Base-by-base conservation (phyloP, 2,113 vertebrate species). In the Acanthochromis polyacanthus region DNA sequence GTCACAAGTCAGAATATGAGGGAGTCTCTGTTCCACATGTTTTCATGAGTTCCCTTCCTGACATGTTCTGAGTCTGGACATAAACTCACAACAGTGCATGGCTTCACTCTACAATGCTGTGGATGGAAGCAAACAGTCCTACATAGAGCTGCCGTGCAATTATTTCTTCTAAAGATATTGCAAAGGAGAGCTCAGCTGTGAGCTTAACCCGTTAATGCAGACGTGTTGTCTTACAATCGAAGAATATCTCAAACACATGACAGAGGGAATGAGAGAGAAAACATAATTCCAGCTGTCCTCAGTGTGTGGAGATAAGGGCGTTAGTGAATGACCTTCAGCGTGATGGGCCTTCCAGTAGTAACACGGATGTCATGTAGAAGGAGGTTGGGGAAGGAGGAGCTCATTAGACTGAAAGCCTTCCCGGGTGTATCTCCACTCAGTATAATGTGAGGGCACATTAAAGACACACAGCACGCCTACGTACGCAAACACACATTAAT, bases 391-490 rank as follows among this genome's bases (percentile, higher is more conserved):
- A 60, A 28, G 56, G 72, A 46, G 56, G 40, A 28, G 50, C 60
- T 84, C 60, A 72, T 83, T 86, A 81, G 79, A 76, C 66, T 77
- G 52, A 89, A 87, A 84, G 84, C 70, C 36, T 81, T 66, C 38
- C 56, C 16, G 61, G 69, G 77, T 61, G 25, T 57, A 46, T 68
- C 71, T 68, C 28, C 0, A 17, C 53, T 84, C 67, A 62, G 77
- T 81, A 80, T 61, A 52, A 80, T 7, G 30, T 38, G 69, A 71
- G 36, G 45, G 36, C 50, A 60, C 40, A 38, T 76, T 78, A 81
- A 84, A 83, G 51, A 36, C 65, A 61, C 38, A 45, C 28, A 25
- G n/a, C 40, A 63, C 22, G 45, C 32, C 32, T 8, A 51, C 28
- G 38, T 10, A 23, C 25, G 32, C 23, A 17, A 23, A 58, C 64